These are phyloP conservation scores for Proteles cristata DNA, from an alignment of 2,113 vertebrate genomes.

Conservation along the genomic window DNA sequence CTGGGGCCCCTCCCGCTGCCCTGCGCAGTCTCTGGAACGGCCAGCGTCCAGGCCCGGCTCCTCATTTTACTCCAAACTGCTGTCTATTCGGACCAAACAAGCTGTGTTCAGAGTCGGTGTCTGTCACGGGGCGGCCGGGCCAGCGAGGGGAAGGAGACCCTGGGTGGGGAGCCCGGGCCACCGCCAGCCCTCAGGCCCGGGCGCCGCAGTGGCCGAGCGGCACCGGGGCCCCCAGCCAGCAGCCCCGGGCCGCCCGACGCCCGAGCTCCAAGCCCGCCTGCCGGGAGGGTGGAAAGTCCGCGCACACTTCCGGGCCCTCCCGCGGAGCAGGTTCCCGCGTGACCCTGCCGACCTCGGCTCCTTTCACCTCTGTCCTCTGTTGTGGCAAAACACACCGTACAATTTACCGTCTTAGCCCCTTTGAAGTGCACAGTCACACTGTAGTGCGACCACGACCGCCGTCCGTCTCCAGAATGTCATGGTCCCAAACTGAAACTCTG, in stretches of 20 bases:
- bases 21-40: background rate
- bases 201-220: background rate
- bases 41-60: background rate
- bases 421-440: fast-evolving
- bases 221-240: background rate
- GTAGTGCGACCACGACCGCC: fast-evolving
- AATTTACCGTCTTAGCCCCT: fast-evolving
- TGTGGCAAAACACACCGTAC: background rate
- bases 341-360: background rate
- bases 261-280: background rate
- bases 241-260: fast-evolving
- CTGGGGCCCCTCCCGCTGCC: background rate
- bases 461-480: fast-evolving
- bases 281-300: fast-evolving
- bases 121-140: background rate
- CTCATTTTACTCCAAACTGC: background rate
- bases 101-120: fast-evolving
- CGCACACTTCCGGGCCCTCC: background rate
- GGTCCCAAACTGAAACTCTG: background rate
- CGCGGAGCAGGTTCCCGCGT: background rate
- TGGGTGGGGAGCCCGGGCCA: background rate
- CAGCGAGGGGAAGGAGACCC: background rate
- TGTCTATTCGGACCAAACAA: background rate
- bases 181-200: fast-evolving
- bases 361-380: background rate